These are phyloP conservation scores for Pelecanoides urinatrix DNA, from an alignment of 2,113 vertebrate genomes.

Conservation along the genomic window DNA sequence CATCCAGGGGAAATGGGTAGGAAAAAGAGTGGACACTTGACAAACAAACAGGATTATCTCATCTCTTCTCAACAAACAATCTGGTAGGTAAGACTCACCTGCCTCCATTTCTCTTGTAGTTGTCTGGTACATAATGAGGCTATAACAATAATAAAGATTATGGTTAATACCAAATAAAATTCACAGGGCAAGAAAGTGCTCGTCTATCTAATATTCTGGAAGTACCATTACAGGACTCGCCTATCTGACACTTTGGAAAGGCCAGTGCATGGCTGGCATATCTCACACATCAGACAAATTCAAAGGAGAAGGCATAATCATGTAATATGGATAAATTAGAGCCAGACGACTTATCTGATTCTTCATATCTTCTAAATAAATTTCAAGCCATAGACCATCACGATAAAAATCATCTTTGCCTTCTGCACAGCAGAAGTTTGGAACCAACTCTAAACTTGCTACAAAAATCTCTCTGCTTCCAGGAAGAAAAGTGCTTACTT, in stretches of 20 bases:
- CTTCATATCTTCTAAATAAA: not conserved
- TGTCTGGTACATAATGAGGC: conserved; percentile 99
- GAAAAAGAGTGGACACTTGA: not conserved
- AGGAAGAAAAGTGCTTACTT: not conserved
- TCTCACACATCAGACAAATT: not conserved
- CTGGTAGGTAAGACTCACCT: conserved; percentile 71
- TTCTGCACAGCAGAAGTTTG: not conserved
- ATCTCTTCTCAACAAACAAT: not conserved
- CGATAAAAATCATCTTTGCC: not conserved
- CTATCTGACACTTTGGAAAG: not conserved
- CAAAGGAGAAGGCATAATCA: not conserved
- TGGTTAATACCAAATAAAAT: not conserved
- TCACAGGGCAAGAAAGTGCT: not conserved
- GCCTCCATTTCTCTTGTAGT: conserved; percentile 97
- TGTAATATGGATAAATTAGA: not conserved
- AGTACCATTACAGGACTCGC: not conserved
- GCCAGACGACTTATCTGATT: not conserved
- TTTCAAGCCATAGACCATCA: not conserved
- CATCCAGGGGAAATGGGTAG: not conserved
- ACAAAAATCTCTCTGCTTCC: not conserved
- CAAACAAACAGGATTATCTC: not conserved
- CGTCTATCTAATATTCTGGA: not conserved
- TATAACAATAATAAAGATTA: conserved; percentile 46
- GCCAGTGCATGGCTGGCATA: not conserved
- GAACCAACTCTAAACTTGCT: not conserved